phyloP scores from a whole-genome alignment of 2,113 vertebrate genomes.

The Athene cunicularia region DNA sequence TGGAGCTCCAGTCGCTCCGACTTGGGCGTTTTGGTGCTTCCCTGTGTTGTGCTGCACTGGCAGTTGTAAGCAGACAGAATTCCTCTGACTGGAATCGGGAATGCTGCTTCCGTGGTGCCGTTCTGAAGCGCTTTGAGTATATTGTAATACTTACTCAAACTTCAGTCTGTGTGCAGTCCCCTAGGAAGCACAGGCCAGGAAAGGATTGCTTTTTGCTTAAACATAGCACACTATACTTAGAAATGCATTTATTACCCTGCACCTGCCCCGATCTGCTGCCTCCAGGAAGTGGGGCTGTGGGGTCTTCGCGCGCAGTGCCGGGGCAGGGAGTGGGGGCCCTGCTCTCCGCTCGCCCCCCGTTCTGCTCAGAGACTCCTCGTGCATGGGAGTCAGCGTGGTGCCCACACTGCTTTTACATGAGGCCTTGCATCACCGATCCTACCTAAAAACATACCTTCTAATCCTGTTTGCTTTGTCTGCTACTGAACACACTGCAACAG shows the following conservation, averaged over 20 bases:
- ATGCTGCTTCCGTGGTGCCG: background rate
- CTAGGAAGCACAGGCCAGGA: background rate
- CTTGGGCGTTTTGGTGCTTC: background rate
- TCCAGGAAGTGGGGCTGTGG: background rate
- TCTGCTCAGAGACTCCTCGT: background rate
- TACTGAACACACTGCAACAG: background rate
- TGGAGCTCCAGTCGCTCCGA: background rate
- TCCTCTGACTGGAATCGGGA: background rate
- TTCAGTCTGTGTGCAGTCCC: background rate
- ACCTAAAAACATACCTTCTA: background rate
- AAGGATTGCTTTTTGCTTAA: background rate
- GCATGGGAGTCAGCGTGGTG: background rate
- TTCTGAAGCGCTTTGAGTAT: background rate
- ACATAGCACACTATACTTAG: background rate
- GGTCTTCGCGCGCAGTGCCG: background rate
- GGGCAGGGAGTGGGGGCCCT: background rate
- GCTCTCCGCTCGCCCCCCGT: background rate
- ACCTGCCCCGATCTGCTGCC: background rate
- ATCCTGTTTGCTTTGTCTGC: background rate
- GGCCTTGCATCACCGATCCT: background rate
- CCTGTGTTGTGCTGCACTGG: background rate
- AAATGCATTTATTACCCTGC: background rate
- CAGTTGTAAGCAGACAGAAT: background rate
- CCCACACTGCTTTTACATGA: background rate
- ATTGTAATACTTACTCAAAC: background rate